These are phyloP conservation scores for Tetramorium simillimum DNA, from an alignment of 1,140 invertebrate genomes.

Conservation along the genomic window DNA sequence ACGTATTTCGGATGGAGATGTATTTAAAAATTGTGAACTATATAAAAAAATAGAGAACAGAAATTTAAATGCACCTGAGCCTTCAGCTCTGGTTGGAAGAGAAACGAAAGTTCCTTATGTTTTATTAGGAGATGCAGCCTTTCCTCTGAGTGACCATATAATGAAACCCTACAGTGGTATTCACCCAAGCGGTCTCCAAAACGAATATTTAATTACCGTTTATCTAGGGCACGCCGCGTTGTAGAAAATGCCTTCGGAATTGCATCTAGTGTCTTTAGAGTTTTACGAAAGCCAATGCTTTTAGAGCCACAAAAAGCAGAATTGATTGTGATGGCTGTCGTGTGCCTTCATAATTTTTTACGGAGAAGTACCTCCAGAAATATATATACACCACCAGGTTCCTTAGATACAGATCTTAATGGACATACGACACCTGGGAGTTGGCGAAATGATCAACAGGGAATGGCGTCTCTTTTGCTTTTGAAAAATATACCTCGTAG, in stretches of 20 bases:
- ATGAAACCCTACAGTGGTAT: background rate
- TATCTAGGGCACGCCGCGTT: background rate
- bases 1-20: background rate
- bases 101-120: background rate
- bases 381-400: background rate
- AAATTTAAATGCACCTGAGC: constrained; percentile 1
- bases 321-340: background rate
- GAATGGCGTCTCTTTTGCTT: background rate
- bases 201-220: background rate
- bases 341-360: background rate
- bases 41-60: background rate
- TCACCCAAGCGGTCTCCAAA: background rate
- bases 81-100: background rate
- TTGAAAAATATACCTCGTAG: background rate
- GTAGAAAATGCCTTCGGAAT: background rate
- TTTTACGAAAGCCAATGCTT: background rate
- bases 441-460: background rate
- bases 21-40: background rate
- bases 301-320: background rate
- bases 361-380: background rate
- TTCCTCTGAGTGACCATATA: background rate
- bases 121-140: background rate
- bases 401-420: background rate
- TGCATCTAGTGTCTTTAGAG: background rate
- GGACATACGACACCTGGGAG: background rate